Evolutionary conservation across 2,888 invertebrate species (phyloP), one percentile per base, ranked within the genome.

Genomic region (Eumacrocentrus americanus): DNA sequence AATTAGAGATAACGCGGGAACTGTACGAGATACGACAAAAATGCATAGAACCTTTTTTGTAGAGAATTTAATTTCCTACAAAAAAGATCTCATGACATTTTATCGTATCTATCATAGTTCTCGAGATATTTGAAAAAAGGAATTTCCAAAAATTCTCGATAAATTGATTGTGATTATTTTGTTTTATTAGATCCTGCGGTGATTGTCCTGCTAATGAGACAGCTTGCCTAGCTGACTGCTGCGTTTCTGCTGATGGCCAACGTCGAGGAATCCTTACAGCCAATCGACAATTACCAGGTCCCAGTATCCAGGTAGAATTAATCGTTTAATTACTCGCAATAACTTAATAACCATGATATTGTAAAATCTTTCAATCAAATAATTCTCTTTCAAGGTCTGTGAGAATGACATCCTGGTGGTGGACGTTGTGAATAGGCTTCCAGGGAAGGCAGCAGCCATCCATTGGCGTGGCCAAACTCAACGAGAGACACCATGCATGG

Each of bases 401-500:
- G 84, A 88, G 48, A 88, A 89, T 69, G 92, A 92, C 72, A 85
- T 88, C 34, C 82, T 92, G 2, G 83, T 91, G 0, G 89, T 91
- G 0, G 89, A 91, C 75, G 89, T 92, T 1, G 82, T 85, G 51
- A 92, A 92, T 72, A 85, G 85, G 69, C 81, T 92, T 55, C 86
- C 87, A 0, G 87, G 87, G 22, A 87, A 89, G 72, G 88, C 88
- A 51, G 78, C 89, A 0, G 84, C 89, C 5, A 82, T 93, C 7
- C 92, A 93, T 75, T 93, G 92, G 91, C 88, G 91, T 72, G 93
- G 92, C 0, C 77, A 82, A 56, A 72, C 83, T 70, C 86, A 87
- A 77, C 80, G 83, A 70, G 85, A 85, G 23, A 86, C 89, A 2
- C 90, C 90, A 0, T 88, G 84, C 70, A 90, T 91, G 90, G 91